Conservation (phyloP, 2,888 invertebrate species). For the Lepidocyrtinus sp. region DNA sequence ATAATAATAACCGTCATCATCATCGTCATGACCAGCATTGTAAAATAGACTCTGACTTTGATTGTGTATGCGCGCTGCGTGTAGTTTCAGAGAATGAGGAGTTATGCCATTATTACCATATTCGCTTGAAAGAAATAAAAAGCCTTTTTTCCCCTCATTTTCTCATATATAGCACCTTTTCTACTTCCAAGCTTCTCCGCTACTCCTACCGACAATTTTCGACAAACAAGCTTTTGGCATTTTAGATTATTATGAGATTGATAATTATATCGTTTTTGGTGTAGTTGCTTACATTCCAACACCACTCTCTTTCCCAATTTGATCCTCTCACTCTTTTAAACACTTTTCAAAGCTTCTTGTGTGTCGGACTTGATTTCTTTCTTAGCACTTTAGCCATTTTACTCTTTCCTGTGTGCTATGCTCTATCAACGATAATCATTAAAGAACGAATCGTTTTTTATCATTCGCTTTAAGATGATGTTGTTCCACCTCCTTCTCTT, state of each 20-base stretch:
- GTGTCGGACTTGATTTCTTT: constrained; percentile 56
- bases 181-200: neutral
- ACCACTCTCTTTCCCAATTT: neutral
- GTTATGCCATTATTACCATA: constrained; percentile 24
- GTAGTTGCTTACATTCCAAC: neutral
- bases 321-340: neutral
- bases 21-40: neutral
- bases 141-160: neutral
- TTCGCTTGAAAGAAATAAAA: constrained; percentile 8
- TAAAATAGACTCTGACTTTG: neutral
- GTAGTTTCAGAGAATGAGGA: neutral
- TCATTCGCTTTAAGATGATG: constrained; percentile 34
- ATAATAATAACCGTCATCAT: constrained; percentile 28
- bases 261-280: constrained; percentile 42
- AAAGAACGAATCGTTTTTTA: neutral
- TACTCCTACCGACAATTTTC: constrained; percentile 28
- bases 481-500: constrained; percentile 44
- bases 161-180: neutral
- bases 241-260: constrained; percentile 39
- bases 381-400: constrained; percentile 32
- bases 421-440: neutral
- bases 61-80: constrained; percentile 8
- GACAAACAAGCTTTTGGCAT: constrained; percentile 51
- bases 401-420: too few relatives aligned
- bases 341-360: constrained; percentile 29